Evolutionary conservation across 2,888 invertebrate species (phyloP).

Genomic region (Drosophila kambysellisi): DNA sequence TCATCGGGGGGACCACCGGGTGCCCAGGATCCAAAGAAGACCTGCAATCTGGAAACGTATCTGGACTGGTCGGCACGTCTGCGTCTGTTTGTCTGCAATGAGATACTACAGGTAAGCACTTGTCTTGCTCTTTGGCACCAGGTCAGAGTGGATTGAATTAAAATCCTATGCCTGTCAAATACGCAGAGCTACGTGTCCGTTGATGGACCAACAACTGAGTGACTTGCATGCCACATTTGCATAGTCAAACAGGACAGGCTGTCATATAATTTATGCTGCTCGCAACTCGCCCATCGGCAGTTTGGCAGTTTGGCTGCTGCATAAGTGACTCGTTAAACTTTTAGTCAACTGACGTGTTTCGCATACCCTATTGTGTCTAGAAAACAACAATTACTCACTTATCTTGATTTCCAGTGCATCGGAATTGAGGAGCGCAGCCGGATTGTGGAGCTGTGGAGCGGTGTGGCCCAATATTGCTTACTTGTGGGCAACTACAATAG

Average conservation of each 20-base stretch:
- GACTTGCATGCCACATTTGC: slow-evolving; percentile 21
- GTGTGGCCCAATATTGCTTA: slow-evolving; percentile 85
- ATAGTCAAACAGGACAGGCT: slow-evolving; percentile 11
- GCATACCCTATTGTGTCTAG: slow-evolving; percentile 24
- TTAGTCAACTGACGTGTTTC: slow-evolving; percentile 64
- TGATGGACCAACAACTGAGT: slow-evolving; percentile 30
- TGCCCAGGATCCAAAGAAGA: slow-evolving; percentile 84
- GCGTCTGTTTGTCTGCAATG: slow-evolving; percentile 84
- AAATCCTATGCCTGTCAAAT: slow-evolving; percentile 60
- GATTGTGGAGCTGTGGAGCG: slow-evolving; percentile 85
- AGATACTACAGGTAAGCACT: slow-evolving; percentile 84
- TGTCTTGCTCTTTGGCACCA: background rate
- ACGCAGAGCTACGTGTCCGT: slow-evolving; percentile 36
- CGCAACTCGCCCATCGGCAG: slow-evolving; percentile 63
- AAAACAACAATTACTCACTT: slow-evolving; percentile 40
- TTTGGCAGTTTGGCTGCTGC: slow-evolving; percentile 58
- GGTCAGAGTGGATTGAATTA: slow-evolving; percentile 61
- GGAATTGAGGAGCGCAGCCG: slow-evolving; percentile 84
- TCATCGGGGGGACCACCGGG: slow-evolving; percentile 59
- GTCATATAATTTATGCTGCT: slow-evolving; percentile 69
- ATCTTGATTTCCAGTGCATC: slow-evolving; percentile 75
- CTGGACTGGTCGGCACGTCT: slow-evolving; percentile 85
- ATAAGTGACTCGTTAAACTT: slow-evolving; percentile 60
- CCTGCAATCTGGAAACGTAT: slow-evolving; percentile 85
- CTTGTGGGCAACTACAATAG: slow-evolving; percentile 85